Conservation (phyloP, 2,797 vertebrate genomes). For the Peromyscus nudipes region DNA sequence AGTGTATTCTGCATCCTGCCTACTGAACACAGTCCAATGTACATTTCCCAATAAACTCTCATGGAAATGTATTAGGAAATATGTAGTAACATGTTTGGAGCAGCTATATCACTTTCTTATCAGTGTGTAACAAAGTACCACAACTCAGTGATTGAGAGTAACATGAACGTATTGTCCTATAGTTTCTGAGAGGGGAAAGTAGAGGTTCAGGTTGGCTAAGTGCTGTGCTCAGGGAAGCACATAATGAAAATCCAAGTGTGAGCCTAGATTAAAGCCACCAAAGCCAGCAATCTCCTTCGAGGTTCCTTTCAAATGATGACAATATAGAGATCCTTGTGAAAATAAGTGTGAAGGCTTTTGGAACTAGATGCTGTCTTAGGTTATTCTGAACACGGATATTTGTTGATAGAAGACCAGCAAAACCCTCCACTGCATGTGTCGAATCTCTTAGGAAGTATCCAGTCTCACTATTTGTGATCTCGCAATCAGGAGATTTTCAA, state of each 20-base stretch:
- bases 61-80: neutral
- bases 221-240: neutral
- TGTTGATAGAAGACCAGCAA: neutral
- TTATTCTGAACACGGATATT: neutral
- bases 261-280: neutral
- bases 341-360: neutral
- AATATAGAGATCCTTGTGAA: neutral
- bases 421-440: neutral
- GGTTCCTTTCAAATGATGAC: neutral
- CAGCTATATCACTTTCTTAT: neutral
- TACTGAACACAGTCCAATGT: neutral
- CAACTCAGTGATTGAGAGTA: neutral
- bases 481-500: neutral
- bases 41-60: neutral
- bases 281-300: neutral
- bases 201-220: fast-evolving
- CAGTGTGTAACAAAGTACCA: neutral
- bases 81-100: neutral
- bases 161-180: neutral
- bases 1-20: neutral
- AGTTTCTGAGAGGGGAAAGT: neutral
- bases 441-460: neutral
- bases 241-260: neutral
- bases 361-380: neutral
- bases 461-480: neutral